phyloP scores from a whole-genome alignment of 2,888 invertebrate genomes.

The Cryptus armator region DNA sequence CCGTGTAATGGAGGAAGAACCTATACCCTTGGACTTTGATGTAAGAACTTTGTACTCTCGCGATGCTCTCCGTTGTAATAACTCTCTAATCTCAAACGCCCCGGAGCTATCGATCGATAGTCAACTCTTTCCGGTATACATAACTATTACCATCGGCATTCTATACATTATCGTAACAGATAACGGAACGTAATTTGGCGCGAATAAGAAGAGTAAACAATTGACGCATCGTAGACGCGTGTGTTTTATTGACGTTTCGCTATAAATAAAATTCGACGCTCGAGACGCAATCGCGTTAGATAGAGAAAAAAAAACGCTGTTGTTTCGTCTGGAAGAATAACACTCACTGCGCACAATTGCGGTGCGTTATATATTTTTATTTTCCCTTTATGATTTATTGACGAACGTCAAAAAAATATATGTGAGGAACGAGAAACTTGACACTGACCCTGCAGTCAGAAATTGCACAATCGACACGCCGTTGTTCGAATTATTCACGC shows the following conservation, averaged over 20 bases:
- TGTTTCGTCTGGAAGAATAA: slow-evolving; percentile 29
- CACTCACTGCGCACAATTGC: background rate
- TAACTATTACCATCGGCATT: slow-evolving; percentile 14
- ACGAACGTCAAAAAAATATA: background rate
- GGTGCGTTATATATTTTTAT: background rate
- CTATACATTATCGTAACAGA: slow-evolving; percentile 10
- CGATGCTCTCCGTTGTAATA: slow-evolving; percentile 31
- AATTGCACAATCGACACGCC: no score
- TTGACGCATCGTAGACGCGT: slow-evolving; percentile 32
- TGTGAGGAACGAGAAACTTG: slow-evolving; percentile 37
- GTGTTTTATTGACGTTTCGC: slow-evolving; percentile 45
- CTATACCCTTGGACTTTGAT: slow-evolving; percentile 57
- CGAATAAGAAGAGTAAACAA: slow-evolving; percentile 32
- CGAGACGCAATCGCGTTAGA: slow-evolving; percentile 6
- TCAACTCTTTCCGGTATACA: slow-evolving; percentile 53
- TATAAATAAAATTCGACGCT: slow-evolving; percentile 48
- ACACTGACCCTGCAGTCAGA: slow-evolving; percentile 50
- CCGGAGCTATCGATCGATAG: slow-evolving; percentile 55
- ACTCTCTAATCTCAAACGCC: slow-evolving; percentile 42
- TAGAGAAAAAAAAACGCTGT: background rate
- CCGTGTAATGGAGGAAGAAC: slow-evolving; percentile 38
- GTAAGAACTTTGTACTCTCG: slow-evolving; percentile 39
- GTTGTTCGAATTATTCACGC: slow-evolving; percentile 25
- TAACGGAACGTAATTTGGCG: slow-evolving; percentile 14
- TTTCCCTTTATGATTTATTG: background rate